Evolutionary conservation across 1,140 invertebrate species (phyloP), one percentile per base, ranked within the genome.

Genomic region (Sminthurinus signatus): DNA sequence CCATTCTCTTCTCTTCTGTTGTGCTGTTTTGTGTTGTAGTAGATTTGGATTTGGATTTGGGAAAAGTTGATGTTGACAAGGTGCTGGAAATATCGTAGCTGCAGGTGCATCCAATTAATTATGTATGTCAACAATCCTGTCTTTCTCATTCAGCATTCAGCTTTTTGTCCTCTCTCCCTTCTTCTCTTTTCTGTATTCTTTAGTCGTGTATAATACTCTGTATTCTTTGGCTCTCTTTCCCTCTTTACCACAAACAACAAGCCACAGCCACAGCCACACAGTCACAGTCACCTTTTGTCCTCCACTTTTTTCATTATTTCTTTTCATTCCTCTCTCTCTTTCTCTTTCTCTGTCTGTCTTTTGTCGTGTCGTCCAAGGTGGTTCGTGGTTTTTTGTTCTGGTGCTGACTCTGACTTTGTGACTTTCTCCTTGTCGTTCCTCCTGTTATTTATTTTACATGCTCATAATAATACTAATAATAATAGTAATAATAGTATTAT

Each of bases 101-200:
- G 29, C 64, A 66, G 64, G 64, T 66, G 64, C 32, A 66, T 32
- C 28, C 59, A 56, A 66, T 66, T 66, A 66, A 66, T 66, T 66
- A 66, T 66, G 64, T 31, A 66, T 50, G 36, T 44, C 62, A 63
- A 57, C 51, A 48, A 48, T 48, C 8, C 32, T 48, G 5, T 23
- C 55, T 32, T 5, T 31, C 10, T 8, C 29, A 14, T 31, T 55
- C 10, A 15, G 25, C 27, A 4, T 27, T 19, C 31, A 19, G 32
- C 21, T 57, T 4, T 15, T 21, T 4, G 5, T 10, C 10, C 27
- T 27, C 28, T 14, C 55, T 39, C 52, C 25, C 29, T 28, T 10
- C 27, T 3, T 27, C 29, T 23, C 52, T 28, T n/a, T 55, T 48
- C 19, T 23, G 5, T 21, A 48, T 48, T 23, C 19, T n/a, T n/a